Evolutionary conservation across 2,797 vertebrate species (phyloP).

Genomic region (Tapera naevia): DNA sequence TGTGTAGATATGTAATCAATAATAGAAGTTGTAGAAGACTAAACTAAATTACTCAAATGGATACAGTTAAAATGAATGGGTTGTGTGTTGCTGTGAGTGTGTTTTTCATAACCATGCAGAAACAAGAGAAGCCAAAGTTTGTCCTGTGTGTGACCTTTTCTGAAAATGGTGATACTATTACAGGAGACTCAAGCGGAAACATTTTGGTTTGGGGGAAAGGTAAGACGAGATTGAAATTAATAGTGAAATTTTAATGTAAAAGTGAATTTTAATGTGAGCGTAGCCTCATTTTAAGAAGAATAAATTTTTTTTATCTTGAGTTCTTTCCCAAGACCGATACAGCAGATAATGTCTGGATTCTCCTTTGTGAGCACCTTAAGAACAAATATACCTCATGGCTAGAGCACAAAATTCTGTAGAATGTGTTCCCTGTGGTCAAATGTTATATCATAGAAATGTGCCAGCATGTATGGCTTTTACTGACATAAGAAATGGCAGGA

Average conservation of each 20-base stretch:
- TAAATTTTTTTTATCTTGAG: neutral
- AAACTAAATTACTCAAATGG: neutral
- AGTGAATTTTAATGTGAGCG: neutral
- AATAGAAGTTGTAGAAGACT: neutral
- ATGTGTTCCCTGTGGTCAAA: neutral
- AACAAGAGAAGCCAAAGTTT: constrained; percentile 99
- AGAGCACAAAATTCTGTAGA: neutral
- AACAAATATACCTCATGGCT: neutral
- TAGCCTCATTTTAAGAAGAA: neutral
- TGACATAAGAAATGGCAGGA: neutral
- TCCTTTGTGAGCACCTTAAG: neutral
- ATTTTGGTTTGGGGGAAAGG: constrained; percentile 99
- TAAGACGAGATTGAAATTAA: constrained; percentile 67
- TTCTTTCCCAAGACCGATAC: neutral
- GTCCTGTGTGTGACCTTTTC: constrained; percentile 97
- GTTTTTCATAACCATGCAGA: constrained; percentile 77
- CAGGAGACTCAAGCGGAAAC: constrained; percentile 97
- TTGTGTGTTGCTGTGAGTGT: constrained; percentile 27
- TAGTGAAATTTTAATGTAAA: neutral
- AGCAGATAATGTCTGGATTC: neutral
- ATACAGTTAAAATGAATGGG: neutral
- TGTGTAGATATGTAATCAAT: neutral
- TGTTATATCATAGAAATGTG: neutral
- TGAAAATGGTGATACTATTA: constrained; percentile 96
- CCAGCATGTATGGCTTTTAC: neutral